A percentile compares a stretch with the other conserved stretches of the same genome.
phyloP scores from a whole-genome alignment of 2,888 invertebrate species.

The Vannuccia rotundouncinata region DNA sequence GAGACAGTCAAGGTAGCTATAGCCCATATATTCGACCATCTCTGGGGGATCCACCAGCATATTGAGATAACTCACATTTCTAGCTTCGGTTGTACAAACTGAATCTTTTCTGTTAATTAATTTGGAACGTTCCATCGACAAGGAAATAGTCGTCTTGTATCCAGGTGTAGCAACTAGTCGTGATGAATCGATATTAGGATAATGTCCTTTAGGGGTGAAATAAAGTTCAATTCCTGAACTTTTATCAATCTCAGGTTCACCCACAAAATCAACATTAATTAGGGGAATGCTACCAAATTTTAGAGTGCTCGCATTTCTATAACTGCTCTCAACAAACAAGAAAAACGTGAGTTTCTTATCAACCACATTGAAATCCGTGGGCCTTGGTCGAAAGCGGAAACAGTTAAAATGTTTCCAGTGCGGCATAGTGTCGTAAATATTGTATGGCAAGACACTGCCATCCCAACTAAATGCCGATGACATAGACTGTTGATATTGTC shows the following conservation, averaged over 20 bases:
- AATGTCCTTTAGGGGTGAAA: not conserved
- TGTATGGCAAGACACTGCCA: not conserved
- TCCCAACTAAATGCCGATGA: not conserved
- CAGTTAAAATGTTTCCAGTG: not conserved
- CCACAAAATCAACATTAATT: not conserved
- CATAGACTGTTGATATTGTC: not conserved
- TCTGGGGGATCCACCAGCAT: not conserved
- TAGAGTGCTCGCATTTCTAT: not conserved
- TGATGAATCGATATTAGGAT: not conserved
- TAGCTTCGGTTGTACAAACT: not conserved
- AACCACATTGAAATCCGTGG: not conserved
- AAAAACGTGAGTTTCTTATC: not conserved
- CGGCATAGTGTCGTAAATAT: not conserved
- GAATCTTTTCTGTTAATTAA: not conserved
- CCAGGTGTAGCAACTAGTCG: not conserved
- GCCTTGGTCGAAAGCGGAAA: not conserved
- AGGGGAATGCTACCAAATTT: not conserved
- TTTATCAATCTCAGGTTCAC: not conserved
- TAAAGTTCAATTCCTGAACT: not conserved
- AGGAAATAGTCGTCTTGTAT: not conserved
- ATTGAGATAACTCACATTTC: not conserved
- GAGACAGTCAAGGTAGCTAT: not conserved
- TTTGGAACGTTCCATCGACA: not conserved
- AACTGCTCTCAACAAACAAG: not conserved
- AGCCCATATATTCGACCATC: not conserved